These are phyloP conservation scores for Lycophotia porphyrea DNA, from an alignment of 2,888 invertebrate species.

Conservation along the genomic window DNA sequence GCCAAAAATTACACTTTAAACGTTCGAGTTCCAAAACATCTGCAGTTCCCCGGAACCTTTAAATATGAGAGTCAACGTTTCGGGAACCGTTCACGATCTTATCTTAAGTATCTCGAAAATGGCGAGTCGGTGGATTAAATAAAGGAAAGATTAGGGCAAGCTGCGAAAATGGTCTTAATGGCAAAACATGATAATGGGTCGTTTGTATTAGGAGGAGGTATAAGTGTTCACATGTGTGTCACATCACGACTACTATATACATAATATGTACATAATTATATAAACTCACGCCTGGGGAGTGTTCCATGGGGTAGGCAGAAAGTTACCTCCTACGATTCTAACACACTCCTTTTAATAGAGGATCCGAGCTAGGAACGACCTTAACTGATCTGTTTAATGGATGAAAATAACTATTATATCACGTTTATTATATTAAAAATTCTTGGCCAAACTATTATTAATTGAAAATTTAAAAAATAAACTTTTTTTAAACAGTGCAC, in stretches of 20 bases:
- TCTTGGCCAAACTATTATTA: no score
- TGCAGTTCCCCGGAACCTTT: conserved; percentile 35
- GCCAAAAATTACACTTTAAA: conserved; percentile 28
- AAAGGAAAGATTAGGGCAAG: conserved; percentile 56
- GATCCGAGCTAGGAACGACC: no score
- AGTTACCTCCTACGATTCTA: neutral
- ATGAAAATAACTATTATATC: no score
- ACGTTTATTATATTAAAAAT: no score
- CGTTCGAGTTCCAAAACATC: conserved; percentile 31
- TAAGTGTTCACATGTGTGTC: conserved; percentile 15
- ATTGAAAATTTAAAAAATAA: no score
- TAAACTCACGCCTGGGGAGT: neutral
- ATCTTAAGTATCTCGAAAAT: conserved; percentile 61
- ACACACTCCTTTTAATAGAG: no score
- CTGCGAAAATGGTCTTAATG: conserved; percentile 38
- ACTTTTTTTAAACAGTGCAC: no score
- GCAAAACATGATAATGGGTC: conserved; percentile 46
- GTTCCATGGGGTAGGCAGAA: neutral
- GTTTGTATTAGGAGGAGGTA: conserved; percentile 12
- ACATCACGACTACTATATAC: neutral
- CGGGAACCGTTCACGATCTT: conserved; percentile 50
- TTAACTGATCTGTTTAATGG: no score
- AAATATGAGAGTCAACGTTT: conserved; percentile 54
- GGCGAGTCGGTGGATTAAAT: conserved; percentile 57
- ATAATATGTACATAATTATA: no score